Base-by-base conservation (phyloP, 2,113 vertebrate species). In the Lepus americanus region DNA sequence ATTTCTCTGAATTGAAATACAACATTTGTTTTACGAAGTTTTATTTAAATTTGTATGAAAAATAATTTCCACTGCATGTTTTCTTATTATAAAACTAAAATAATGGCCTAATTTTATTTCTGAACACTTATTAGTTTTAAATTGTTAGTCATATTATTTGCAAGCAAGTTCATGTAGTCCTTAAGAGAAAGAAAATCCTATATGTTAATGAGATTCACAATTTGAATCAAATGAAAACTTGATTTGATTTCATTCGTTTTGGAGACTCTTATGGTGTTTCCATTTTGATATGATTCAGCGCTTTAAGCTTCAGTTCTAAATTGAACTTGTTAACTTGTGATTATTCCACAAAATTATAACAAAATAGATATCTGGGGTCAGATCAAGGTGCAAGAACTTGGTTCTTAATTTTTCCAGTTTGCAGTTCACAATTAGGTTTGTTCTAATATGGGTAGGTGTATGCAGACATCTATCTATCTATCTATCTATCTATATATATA, bases 211-310 rank as follows among this genome's bases (percentile, higher is more conserved):
- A 77, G 67, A 67, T 73, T 36, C 89, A 17, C 31, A 63, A 49
- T 66, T 53, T 44, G 29, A 94, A 89, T 70, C 53, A 63, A 92
- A 79, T 82, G 76, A 82, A 95, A 95, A 79, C n/a, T 55, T 87
- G 16, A 13, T 33, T 93, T 86, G 9, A 51, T 82, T 85, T 94
- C 20, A 89, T n/a, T 94, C 55, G 64, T 74, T 92, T 92, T 87
- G 63, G 31, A 94, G n/a, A 84, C 14, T 88, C 16, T 90, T 89
- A 87, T 85, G 20, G 12, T 53, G 4, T 67, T 90, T n/a, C n/a
- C 16, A 6, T 87, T 95, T 94, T 31, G 3, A 85, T 80, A 80
- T 61, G 67, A 95, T 94, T 96, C 27, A 1, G 0, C 63, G 36
- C 19, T 94, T 90, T 87, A n/a, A 53, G 55, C 31, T 90, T 70